Percentiles rank a stretch among this genome's conserved stretches.
Evolutionary conservation across 2,113 vertebrate species (phyloP).

Genomic region (Chlamydotis undulata): DNA sequence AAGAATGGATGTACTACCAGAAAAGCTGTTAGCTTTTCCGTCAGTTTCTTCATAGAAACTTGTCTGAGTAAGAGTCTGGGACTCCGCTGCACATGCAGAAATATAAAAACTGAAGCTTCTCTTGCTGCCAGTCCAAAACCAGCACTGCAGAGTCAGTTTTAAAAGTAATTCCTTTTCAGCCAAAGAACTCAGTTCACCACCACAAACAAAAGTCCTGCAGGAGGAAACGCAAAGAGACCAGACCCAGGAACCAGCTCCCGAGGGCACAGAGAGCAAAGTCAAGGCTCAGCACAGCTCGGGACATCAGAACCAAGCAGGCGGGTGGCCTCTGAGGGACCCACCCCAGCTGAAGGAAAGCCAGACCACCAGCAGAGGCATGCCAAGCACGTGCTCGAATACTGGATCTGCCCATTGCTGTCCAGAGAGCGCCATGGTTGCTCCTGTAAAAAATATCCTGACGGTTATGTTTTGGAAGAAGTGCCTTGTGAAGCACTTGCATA

Average conservation of each 20-base stretch:
- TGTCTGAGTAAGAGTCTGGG: background rate
- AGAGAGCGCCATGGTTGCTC: background rate
- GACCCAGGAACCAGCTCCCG: background rate
- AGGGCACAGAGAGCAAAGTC: background rate
- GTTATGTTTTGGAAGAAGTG: background rate
- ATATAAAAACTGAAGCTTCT: background rate
- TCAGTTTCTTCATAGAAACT: background rate
- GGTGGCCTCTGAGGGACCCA: background rate
- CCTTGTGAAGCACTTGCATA: background rate
- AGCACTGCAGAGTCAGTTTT: background rate
- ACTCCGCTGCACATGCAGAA: background rate
- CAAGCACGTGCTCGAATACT: background rate
- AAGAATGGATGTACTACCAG: background rate
- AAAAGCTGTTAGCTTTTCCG: background rate
- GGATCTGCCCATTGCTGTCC: background rate
- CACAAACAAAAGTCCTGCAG: background rate
- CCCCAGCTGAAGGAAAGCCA: background rate
- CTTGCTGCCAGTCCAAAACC: background rate
- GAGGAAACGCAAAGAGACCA: background rate
- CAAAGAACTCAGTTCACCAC: background rate
- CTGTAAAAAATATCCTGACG: background rate
- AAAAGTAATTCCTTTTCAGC: background rate
- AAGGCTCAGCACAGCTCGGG: accelerated
- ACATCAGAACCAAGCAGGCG: background rate
- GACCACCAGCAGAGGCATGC: accelerated